These are phyloP conservation scores for Sussaba pulchella DNA, from an alignment of 2,888 invertebrate genomes.

Conservation along the genomic window DNA sequence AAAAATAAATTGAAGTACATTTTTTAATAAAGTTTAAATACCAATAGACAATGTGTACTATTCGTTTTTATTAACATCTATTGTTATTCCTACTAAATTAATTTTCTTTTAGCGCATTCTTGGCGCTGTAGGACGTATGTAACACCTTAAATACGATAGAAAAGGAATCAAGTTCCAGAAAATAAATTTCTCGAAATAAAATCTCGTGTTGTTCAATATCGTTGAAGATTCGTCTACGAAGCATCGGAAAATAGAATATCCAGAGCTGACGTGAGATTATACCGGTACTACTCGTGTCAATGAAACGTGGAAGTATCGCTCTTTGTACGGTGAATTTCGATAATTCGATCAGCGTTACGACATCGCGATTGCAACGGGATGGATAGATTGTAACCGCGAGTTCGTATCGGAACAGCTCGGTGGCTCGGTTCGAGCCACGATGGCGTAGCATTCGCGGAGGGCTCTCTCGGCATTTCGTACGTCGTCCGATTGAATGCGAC, in stretches of 20 bases:
- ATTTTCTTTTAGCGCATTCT: too few species aligned
- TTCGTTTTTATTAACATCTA: too few species aligned
- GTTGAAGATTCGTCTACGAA: slow-evolving; percentile 8
- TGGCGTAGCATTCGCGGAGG: slow-evolving; percentile 34
- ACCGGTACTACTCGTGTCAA: slow-evolving; percentile 9
- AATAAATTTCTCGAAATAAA: too few species aligned
- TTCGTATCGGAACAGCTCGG: slow-evolving; percentile 46
- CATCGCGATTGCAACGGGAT: slow-evolving; percentile 35
- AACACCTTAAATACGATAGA: too few species aligned
- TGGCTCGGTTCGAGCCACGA: background rate
- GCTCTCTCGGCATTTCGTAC: slow-evolving; percentile 55
- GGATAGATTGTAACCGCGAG: slow-evolving; percentile 61
- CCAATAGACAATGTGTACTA: too few species aligned
- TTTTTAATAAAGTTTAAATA: too few species aligned
- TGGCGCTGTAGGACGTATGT: too few species aligned
- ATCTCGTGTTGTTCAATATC: slow-evolving; percentile 31
- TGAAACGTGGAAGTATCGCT: slow-evolving; percentile 42
- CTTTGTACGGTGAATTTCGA: slow-evolving; percentile 64
- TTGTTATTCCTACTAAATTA: too few species aligned
- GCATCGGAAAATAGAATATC: slow-evolving; percentile 29
- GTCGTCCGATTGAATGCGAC: slow-evolving; percentile 69
- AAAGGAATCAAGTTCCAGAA: too few species aligned
- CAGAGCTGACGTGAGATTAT: background rate
- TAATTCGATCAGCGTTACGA: slow-evolving; percentile 67
- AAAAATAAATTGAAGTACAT: too few species aligned